Percentiles rank a stretch among this genome's conserved stretches.
These are phyloP conservation scores for Tetrao urogallus DNA, from an alignment of 2,113 vertebrate genomes.

Conservation along the genomic window DNA sequence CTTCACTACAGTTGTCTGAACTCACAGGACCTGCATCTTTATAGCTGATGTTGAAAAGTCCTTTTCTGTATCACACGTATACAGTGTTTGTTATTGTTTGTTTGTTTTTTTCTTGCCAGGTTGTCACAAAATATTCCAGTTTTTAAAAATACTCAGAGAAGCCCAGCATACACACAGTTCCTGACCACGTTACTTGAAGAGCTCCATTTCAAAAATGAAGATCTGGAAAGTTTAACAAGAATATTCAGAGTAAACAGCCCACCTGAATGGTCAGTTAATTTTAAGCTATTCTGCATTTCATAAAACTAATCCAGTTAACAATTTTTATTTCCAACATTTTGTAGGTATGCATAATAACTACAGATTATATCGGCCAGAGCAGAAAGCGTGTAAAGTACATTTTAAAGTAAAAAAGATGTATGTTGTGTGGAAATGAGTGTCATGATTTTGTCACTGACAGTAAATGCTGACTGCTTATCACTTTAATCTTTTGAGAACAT, in stretches of 20 bases:
- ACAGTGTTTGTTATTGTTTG: background rate
- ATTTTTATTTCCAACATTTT: constrained; percentile 1
- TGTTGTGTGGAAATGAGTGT: constrained; percentile 45
- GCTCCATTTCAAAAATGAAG: constrained; percentile 78
- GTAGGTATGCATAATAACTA: background rate
- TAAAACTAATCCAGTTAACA: background rate
- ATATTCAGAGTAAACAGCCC: constrained; percentile 69
- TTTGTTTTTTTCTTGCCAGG: constrained; percentile 15
- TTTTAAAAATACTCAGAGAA: constrained; percentile 66
- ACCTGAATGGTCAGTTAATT: constrained; percentile 63
- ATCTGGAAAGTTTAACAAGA: constrained; percentile 78
- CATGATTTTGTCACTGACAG: constrained; percentile 43
- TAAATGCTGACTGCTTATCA: constrained; percentile 49
- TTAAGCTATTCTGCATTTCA: background rate
- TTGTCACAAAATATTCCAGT: constrained; percentile 68
- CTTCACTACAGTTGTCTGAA: background rate
- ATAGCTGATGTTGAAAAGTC: background rate
- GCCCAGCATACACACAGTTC: constrained; percentile 74
- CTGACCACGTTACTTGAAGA: constrained; percentile 77
- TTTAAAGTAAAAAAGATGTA: constrained; percentile 18
- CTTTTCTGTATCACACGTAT: background rate
- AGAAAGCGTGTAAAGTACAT: constrained; percentile 14
- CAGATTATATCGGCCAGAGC: constrained; percentile 6
- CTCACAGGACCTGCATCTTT: background rate
- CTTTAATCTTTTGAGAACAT: background rate